These are phyloP conservation scores for Anastrepha ludens DNA, from an alignment of 1,140 invertebrate genomes.

Conservation along the genomic window DNA sequence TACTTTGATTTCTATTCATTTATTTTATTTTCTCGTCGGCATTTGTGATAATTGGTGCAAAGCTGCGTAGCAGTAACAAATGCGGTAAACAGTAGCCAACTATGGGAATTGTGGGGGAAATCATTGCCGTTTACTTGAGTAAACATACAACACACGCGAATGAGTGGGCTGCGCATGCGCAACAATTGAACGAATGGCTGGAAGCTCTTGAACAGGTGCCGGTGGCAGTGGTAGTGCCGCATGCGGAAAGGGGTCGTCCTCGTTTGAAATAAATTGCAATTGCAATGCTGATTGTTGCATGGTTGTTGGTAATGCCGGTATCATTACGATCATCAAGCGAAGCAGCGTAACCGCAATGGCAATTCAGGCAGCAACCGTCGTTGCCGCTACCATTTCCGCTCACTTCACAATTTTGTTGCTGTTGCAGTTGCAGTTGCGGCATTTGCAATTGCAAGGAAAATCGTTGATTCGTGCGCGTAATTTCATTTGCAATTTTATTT, in stretches of 20 bases:
- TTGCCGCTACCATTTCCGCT: conserved; percentile 32
- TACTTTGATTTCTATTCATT: background rate
- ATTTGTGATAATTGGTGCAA: conserved; percentile 31
- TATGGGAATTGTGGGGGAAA: background rate
- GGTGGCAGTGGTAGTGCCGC: background rate
- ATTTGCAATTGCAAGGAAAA: conserved; percentile 10
- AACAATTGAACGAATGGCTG: background rate
- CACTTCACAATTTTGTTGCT: background rate
- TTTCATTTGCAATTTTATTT: conserved; percentile 45
- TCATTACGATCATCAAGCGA: background rate
- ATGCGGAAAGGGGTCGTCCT: background rate
- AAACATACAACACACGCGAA: conserved; percentile 10
- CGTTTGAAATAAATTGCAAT: background rate
- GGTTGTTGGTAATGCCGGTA: background rate
- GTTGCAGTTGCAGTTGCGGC: background rate
- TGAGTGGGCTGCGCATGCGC: conserved; percentile 14
- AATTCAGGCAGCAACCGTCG: conserved; percentile 16
- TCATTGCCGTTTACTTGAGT: background rate
- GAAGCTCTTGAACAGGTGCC: background rate
- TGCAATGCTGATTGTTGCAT: background rate
- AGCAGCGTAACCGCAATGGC: background rate
- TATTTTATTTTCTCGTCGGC: background rate
- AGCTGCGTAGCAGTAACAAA: background rate
- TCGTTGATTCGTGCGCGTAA: conserved; percentile 39
- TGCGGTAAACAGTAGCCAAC: background rate